These are phyloP conservation scores for Graptemys geographica DNA, from an alignment of 2,797 vertebrate species.

Conservation along the genomic window DNA sequence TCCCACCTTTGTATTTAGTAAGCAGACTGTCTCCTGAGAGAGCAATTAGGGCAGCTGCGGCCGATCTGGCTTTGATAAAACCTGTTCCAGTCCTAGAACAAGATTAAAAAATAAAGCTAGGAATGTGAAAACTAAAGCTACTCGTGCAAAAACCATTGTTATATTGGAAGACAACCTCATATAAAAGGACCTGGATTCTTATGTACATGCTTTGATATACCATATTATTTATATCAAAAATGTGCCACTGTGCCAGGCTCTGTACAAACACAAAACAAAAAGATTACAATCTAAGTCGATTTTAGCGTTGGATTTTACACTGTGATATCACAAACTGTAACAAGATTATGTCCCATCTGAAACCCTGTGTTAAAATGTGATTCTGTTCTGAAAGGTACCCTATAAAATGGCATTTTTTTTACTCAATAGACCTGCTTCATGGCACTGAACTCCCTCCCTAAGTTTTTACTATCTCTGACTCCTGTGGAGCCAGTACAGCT, in stretches of 20 bases:
- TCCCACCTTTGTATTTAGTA: conserved; percentile 86
- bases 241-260: background rate
- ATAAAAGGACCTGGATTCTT: no score
- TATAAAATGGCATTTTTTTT: background rate
- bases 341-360: background rate
- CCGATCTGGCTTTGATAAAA: conserved; percentile 76
- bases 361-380: background rate
- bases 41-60: conserved; percentile 81
- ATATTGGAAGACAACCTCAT: background rate
- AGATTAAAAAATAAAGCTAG: background rate
- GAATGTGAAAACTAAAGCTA: background rate
- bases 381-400: background rate
- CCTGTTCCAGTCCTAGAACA: conserved; percentile 73
- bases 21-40: conserved; percentile 85
- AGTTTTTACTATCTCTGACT: background rate
- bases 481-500: background rate
- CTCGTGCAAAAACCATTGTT: background rate
- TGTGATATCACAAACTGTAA: background rate
- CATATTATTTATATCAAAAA: background rate
- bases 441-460: background rate
- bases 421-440: background rate
- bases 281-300: background rate
- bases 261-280: background rate
- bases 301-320: background rate
- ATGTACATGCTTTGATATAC: background rate